Evolutionary conservation across 2,797 vertebrate species (phyloP).

Genomic region (Zenarchopterus dispar): DNA sequence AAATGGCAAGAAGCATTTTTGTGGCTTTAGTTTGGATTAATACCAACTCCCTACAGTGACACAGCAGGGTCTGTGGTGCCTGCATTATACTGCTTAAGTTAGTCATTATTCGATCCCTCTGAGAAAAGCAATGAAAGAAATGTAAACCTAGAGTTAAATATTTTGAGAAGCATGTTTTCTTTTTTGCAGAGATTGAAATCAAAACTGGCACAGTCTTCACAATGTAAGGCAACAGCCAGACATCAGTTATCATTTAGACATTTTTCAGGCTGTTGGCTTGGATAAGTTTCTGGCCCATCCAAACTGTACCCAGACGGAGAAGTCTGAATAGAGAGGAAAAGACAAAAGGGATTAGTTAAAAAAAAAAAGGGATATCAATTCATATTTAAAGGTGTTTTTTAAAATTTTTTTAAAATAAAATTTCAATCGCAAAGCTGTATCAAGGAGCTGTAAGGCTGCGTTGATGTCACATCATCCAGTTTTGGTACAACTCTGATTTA

Average conservation of each 20-base stretch:
- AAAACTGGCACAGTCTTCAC: too few relatives aligned
- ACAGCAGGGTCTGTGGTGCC: background rate
- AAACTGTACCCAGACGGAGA: background rate
- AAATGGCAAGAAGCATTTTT: slow-evolving; percentile 3
- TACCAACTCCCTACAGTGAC: background rate
- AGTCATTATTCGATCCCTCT: background rate
- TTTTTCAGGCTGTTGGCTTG: background rate
- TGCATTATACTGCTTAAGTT: background rate
- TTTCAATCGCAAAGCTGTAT: too few relatives aligned
- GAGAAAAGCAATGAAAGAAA: background rate
- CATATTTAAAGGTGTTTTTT: too few relatives aligned
- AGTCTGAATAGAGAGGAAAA: background rate
- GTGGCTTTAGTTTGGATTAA: background rate
- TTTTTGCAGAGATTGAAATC: too few relatives aligned
- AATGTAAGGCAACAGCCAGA: too few relatives aligned
- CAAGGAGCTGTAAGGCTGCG: too few relatives aligned
- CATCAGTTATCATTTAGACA: too few relatives aligned
- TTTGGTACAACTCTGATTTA: too few relatives aligned
- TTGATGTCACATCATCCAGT: too few relatives aligned
- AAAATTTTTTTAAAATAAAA: too few relatives aligned
- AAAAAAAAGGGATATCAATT: too few relatives aligned
- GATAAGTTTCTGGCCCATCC: background rate
- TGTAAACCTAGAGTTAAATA: background rate
- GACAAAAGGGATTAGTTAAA: too few relatives aligned
- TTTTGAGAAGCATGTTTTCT: background rate